Evolutionary conservation across 2,797 vertebrate genomes (phyloP).

Genomic region (Yasuhikotakia modesta): DNA sequence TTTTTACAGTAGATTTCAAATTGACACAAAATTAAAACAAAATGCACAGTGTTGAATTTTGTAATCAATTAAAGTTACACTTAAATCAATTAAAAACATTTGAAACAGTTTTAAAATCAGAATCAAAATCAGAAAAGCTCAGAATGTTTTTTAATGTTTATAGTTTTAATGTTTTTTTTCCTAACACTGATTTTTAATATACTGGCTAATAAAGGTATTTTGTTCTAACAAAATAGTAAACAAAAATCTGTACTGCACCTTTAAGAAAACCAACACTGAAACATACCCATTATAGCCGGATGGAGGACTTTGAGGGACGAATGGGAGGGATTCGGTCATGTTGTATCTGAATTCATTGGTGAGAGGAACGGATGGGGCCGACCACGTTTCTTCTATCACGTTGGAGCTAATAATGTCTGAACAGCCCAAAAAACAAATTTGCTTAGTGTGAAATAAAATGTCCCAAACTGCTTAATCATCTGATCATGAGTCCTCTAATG

Average conservation of each 20-base stretch:
- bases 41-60: too few species aligned
- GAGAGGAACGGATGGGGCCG: slow-evolving; percentile 84
- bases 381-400: slow-evolving; percentile 85
- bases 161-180: too few species aligned
- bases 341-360: slow-evolving; percentile 89
- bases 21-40: neutral
- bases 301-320: slow-evolving; percentile 78
- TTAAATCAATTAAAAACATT: neutral
- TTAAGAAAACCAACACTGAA: neutral
- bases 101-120: too few species aligned
- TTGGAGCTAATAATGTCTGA: slow-evolving; percentile 77
- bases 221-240: neutral
- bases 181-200: neutral
- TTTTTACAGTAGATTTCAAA: neutral
- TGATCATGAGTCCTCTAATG: neutral
- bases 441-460: neutral
- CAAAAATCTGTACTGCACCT: neutral
- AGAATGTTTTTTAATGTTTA: too few species aligned
- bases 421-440: neutral
- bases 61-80: too few species aligned
- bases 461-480: neutral
- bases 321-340: slow-evolving; percentile 79
- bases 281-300: slow-evolving; percentile 82
- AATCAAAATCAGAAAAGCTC: too few species aligned
- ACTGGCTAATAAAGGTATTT: neutral